Base-by-base conservation (phyloP, 1,140 invertebrate species). In the Chelonus insularis region DNA sequence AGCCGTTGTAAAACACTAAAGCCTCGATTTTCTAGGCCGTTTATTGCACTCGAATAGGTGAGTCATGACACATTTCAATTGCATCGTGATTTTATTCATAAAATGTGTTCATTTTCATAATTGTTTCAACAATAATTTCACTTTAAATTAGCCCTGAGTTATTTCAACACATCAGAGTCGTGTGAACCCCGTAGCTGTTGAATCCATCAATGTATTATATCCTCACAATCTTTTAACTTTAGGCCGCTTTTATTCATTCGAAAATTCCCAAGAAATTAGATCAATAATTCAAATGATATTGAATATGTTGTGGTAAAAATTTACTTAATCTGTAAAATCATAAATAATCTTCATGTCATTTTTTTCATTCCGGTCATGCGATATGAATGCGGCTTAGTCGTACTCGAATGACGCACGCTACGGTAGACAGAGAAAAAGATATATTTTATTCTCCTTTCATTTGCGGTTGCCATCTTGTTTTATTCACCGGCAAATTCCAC, bases 41-140 rank as follows among this genome's bases (percentile, higher is more conserved):
- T 77, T 71, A 73, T 66, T 79, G 74, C 77, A 75, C 69, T 75
- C 72, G 62, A 72, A 52, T 72, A 79, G 77, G 78, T 80, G 71
- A 79, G 77, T 76, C 25, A 52, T 14, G 14, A 37, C 29, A 61
- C 16, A 39, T 32, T 45, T 45, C 50, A 60, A 56, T 58, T 45
- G 52, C 32, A 18, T 12, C 11, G 14, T 2, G 48, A 60, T 56
- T 16, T 32, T 39, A 18, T 32, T 20, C 36, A 6, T 54, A 14
- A 54, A 7, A 21, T 45, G 14, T 37, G n/a, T 29, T 2, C 20
- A 18, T 6, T n/a, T 14, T 8, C n/a, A 36, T 23, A 11, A 37
- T 45, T 36, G 37, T 34, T 51, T 4, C 1, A 4, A 60, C 45
- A 62, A 58, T 58, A 47, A 37, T 37, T 60, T 39, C 39, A 62